phyloP scores from a whole-genome alignment of 2,797 vertebrate genomes.

The Sarcophilus harrisii region DNA sequence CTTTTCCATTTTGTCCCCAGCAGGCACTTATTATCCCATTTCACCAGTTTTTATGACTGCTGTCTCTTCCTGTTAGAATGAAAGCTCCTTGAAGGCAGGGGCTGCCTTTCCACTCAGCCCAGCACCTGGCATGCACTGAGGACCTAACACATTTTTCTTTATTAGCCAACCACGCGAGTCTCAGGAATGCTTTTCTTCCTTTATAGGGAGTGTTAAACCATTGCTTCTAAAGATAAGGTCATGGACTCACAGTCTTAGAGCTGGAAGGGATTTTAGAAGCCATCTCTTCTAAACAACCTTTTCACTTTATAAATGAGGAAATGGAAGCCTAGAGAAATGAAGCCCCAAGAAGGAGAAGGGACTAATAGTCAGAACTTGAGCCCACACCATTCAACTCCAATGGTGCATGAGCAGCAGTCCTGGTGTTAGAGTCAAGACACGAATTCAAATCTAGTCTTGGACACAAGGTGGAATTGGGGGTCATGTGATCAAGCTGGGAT shows the following conservation, averaged over 20 bases:
- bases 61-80: neutral
- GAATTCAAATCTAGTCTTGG: neutral
- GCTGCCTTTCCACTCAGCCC: neutral
- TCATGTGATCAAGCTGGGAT: neutral
- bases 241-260: neutral
- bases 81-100: neutral
- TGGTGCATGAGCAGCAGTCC: neutral
- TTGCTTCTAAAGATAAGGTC: neutral
- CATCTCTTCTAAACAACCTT: neutral
- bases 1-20: neutral
- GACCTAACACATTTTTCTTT: neutral
- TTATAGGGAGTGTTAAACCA: neutral
- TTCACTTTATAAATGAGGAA: neutral
- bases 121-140: too few species aligned
- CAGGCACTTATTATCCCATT: neutral
- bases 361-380: neutral
- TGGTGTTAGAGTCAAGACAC: neutral
- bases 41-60: neutral
- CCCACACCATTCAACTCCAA: neutral
- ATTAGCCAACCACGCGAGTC: neutral
- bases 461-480: too few species aligned
- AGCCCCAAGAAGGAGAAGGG: neutral
- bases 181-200: neutral
- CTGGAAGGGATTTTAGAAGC: neutral
- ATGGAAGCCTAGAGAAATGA: neutral